phyloP scores from a whole-genome alignment of 2,113 vertebrate genomes.

The Syngnathus scovelli region DNA sequence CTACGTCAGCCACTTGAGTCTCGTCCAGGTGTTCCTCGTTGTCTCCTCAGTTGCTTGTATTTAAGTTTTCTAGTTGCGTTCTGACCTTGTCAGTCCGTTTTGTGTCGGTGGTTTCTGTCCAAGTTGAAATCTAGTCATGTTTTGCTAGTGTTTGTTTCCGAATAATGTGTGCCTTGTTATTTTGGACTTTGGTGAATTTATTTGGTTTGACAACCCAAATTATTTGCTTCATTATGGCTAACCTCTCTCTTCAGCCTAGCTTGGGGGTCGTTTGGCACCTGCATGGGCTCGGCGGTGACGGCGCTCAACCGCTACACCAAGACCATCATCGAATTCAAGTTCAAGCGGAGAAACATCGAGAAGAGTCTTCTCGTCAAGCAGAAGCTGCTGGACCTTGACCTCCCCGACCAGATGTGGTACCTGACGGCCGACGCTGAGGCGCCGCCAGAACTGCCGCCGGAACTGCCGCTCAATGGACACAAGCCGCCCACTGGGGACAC shows the following conservation, averaged over 20 bases:
- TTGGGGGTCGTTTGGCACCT: constrained; percentile 85
- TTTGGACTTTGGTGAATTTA: no score
- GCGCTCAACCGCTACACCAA: constrained; percentile 82
- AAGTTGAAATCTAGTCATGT: no score
- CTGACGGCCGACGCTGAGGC: constrained; percentile 62
- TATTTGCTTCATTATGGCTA: not conserved
- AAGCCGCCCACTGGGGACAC: constrained; percentile 39
- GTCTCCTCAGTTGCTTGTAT: no score
- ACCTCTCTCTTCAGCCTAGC: constrained; percentile 70
- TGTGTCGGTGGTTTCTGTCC: no score
- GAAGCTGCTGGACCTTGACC: constrained; percentile 66
- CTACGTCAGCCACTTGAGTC: no score
- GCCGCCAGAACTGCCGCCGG: constrained; percentile 18
- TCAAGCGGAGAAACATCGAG: constrained; percentile 76
- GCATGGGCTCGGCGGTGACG: constrained; percentile 83
- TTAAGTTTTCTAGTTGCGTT: no score
- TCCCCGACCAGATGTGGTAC: constrained; percentile 75
- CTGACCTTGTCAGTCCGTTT: no score
- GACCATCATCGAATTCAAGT: constrained; percentile 81
- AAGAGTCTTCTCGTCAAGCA: constrained; percentile 74
- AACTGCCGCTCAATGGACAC: constrained; percentile 55
- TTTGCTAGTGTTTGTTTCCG: no score
- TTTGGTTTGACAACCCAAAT: no score
- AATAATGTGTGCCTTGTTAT: no score
- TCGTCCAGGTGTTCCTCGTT: no score